phyloP scores from a whole-genome alignment of 2,888 invertebrate species.

The Sarcophaga subvicina region DNA sequence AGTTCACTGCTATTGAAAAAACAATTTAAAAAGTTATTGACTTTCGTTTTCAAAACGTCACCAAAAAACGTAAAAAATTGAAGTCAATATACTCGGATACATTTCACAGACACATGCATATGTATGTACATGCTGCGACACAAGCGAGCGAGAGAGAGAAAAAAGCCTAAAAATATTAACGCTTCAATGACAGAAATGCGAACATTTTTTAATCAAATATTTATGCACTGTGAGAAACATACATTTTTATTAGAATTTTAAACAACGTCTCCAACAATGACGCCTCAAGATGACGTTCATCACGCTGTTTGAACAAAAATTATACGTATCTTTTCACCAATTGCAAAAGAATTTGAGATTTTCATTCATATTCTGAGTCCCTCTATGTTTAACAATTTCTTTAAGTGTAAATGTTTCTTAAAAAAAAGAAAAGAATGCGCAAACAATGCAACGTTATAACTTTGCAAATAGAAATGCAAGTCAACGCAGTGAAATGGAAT shows the following conservation, averaged over 20 bases:
- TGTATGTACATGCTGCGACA: not conserved
- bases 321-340: too few relatives aligned
- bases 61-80: not conserved
- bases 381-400: not conserved
- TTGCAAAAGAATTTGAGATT: too few relatives aligned
- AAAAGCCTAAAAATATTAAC: constrained; percentile 33
- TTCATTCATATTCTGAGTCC: too few relatives aligned
- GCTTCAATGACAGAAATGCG: constrained; percentile 29
- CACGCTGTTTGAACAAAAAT: too few relatives aligned
- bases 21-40: constrained; percentile 55
- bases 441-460: constrained; percentile 54
- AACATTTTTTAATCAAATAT: not conserved
- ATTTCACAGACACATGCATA: not conserved
- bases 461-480: constrained; percentile 39
- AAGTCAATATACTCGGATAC: not conserved
- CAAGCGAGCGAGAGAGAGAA: constrained; percentile 2
- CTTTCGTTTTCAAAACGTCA: constrained; percentile 56
- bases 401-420: constrained; percentile 6
- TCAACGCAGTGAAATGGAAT: not conserved
- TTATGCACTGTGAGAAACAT: not conserved
- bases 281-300: too few relatives aligned
- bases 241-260: not conserved
- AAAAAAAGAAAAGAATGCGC: not conserved
- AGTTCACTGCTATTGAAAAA: constrained; percentile 42
- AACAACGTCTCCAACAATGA: not conserved